Evolutionary conservation across 2,888 invertebrate genomes (phyloP).

Genomic region (Tipula vernalis): DNA sequence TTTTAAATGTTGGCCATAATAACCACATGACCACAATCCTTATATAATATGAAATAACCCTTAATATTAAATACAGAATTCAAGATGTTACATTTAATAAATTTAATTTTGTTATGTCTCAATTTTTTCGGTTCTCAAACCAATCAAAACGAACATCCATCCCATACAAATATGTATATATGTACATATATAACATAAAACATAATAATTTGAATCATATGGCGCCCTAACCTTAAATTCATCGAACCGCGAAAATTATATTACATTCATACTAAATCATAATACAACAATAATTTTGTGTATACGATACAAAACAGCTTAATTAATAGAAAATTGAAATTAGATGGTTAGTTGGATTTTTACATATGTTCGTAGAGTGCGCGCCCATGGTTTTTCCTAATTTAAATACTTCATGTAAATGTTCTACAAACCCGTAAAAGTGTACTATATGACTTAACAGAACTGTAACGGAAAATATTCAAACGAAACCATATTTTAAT

Average conservation of each 20-base stretch:
- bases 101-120: not conserved
- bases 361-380: not conserved
- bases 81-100: not conserved
- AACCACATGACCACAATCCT: not conserved
- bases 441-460: too few relatives aligned
- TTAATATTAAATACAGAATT: not conserved
- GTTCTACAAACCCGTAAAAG: not conserved
- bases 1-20: not conserved
- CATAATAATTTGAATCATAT: not conserved
- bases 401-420: too few relatives aligned
- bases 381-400: too few relatives aligned
- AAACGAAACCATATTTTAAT: not conserved
- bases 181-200: not conserved
- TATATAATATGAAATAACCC: not conserved
- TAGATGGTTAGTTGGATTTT: not conserved
- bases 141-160: not conserved
- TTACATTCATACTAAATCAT: not conserved
- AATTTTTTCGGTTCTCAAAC: not conserved
- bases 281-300: not conserved
- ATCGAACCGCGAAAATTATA: not conserved
- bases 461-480: not conserved
- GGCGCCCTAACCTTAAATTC: not conserved
- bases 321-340: not conserved
- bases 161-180: too few relatives aligned
- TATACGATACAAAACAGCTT: not conserved